Conservation (phyloP, 2,888 invertebrate genomes). For the Lagria hirta region DNA sequence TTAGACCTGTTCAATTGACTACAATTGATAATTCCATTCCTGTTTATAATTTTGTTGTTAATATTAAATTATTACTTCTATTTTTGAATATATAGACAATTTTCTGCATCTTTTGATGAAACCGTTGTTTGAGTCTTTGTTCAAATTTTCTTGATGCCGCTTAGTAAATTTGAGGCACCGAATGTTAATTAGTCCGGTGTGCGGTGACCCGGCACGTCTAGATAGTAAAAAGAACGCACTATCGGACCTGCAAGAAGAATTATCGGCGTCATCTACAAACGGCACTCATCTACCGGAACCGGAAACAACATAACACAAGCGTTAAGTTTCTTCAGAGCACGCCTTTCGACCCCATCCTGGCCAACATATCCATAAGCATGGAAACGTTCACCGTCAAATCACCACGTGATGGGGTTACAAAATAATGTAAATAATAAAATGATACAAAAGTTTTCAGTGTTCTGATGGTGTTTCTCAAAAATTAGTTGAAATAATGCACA, state of each 20-base stretch:
- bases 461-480: no score
- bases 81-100: no score
- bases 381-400: slow-evolving; percentile 22
- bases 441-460: no score
- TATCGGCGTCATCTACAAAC: slow-evolving; percentile 49
- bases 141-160: slow-evolving; percentile 10
- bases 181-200: slow-evolving; percentile 41
- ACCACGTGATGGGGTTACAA: no score
- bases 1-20: no score
- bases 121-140: no score
- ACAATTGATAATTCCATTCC: no score
- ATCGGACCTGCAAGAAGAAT: slow-evolving; percentile 30
- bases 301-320: slow-evolving; percentile 49
- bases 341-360: slow-evolving; percentile 46
- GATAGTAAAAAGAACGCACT: slow-evolving; percentile 32
- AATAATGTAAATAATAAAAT: no score
- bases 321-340: slow-evolving; percentile 47
- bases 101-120: slow-evolving; percentile 1
- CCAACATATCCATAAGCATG: slow-evolving; percentile 45
- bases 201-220: slow-evolving; percentile 41
- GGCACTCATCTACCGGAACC: slow-evolving; percentile 50
- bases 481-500: no score
- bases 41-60: no score
- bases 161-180: slow-evolving; percentile 25
- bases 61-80: no score